These are phyloP conservation scores for Choloepus didactylus DNA, from an alignment of 2,797 vertebrate genomes.

Conservation along the genomic window DNA sequence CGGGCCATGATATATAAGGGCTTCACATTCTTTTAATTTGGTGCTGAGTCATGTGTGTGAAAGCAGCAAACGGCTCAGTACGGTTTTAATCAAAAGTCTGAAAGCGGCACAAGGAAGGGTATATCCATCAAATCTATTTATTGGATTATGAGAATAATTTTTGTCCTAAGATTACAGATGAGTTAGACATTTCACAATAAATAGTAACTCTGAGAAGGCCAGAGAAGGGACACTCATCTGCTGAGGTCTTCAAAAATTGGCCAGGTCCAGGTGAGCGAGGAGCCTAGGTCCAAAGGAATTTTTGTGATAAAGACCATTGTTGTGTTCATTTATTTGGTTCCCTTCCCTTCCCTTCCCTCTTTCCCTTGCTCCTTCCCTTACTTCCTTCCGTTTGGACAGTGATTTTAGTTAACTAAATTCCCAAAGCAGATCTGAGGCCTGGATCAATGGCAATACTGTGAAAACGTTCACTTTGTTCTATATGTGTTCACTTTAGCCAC, in stretches of 20 bases:
- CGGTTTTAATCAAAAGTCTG: slow-evolving; percentile 76
- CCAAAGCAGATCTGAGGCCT: background rate
- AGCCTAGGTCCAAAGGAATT: background rate
- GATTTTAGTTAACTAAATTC: background rate
- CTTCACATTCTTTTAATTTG: slow-evolving; percentile 85
- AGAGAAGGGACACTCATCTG: background rate
- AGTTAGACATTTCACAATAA: slow-evolving; percentile 32
- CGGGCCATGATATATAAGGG: slow-evolving; percentile 84
- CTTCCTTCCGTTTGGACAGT: background rate
- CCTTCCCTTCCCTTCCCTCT: background rate
- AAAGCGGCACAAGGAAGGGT: slow-evolving; percentile 75
- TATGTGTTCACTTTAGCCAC: background rate
- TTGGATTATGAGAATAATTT: slow-evolving; percentile 29
- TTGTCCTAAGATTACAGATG: slow-evolving; percentile 39
- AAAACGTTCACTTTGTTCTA: background rate
- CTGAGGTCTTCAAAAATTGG: slow-evolving; percentile 25
- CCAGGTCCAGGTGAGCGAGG: background rate
- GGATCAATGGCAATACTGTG: background rate
- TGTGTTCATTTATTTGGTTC: no score
- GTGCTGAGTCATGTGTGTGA: slow-evolving; percentile 83
- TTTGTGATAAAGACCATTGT: background rate
- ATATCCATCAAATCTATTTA: slow-evolving; percentile 72
- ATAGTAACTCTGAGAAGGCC: background rate
- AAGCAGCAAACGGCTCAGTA: slow-evolving; percentile 78
- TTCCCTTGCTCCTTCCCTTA: background rate